phyloP scores from a whole-genome alignment of 2,113 vertebrate species.

The Cinclus cinclus region DNA sequence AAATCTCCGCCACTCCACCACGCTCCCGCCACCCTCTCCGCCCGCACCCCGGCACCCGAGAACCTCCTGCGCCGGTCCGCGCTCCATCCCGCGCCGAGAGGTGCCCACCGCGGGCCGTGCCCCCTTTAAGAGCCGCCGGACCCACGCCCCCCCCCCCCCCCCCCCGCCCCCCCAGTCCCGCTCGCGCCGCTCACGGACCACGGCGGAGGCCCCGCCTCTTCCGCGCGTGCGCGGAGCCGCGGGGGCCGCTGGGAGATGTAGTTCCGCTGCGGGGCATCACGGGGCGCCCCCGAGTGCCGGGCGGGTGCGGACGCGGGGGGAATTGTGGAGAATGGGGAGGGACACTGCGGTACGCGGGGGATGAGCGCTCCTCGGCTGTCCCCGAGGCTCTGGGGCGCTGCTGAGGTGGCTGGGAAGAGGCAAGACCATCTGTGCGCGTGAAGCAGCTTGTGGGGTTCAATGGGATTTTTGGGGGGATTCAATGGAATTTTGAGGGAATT shows the following conservation, averaged over 20 bases:
- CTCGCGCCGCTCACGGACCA: background rate
- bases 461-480: no score
- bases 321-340: no score
- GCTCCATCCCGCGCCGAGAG: background rate
- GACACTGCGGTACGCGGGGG: no score
- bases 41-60: background rate
- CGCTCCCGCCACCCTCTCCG: no score
- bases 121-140: slow-evolving; percentile 5
- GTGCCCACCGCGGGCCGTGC: background rate
- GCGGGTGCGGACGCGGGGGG: no score
- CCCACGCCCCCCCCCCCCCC: no score
- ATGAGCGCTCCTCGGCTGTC: no score
- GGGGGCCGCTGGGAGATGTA: background rate
- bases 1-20: background rate
- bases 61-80: background rate
- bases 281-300: background rate
- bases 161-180: background rate
- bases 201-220: background rate
- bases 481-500: no score
- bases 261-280: background rate
- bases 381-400: no score
- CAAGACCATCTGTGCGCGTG: no score
- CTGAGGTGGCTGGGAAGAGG: no score
- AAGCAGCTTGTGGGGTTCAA: no score
- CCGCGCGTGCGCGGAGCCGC: background rate